phyloP scores from a whole-genome alignment of 2,797 vertebrate species.

The Mallotus villosus region DNA sequence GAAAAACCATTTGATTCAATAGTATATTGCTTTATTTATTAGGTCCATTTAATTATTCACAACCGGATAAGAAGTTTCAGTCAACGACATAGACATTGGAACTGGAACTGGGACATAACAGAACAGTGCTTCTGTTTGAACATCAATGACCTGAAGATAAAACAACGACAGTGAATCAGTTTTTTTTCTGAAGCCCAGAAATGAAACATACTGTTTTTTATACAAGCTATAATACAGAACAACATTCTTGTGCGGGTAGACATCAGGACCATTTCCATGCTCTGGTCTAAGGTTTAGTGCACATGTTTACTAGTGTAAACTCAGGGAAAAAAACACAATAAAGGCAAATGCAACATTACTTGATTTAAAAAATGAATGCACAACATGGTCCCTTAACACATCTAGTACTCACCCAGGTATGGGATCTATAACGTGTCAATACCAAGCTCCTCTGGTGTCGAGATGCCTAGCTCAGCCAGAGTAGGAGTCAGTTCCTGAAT shows the following conservation, averaged over 20 bases:
- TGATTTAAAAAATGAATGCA: no score
- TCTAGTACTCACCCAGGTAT: not conserved
- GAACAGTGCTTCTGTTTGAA: slow-evolving; percentile 47
- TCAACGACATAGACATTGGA: slow-evolving; percentile 65
- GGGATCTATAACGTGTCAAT: slow-evolving; percentile 83
- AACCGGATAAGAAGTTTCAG: slow-evolving; percentile 63
- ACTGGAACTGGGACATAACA: slow-evolving; percentile 58
- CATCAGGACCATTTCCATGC: no score
- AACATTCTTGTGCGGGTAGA: no score
- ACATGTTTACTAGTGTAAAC: no score
- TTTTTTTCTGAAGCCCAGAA: not conserved
- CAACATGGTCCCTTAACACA: not conserved
- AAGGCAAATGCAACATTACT: no score
- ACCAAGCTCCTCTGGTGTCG: slow-evolving; percentile 94
- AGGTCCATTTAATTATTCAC: slow-evolving; percentile 71
- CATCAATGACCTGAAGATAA: slow-evolving; percentile 50
- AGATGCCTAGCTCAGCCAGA: slow-evolving; percentile 92
- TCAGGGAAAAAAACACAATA: no score
- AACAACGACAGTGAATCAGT: slow-evolving; percentile 16
- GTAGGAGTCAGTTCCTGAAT: slow-evolving; percentile 95
- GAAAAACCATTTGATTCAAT: not conserved
- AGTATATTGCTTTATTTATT: slow-evolving; percentile 70
- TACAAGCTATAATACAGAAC: no score
- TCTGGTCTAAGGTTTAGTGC: no score
- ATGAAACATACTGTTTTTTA: no score